These are phyloP conservation scores for Galemys pyrenaicus DNA, from an alignment of 2,113 vertebrate species.

Conservation along the genomic window DNA sequence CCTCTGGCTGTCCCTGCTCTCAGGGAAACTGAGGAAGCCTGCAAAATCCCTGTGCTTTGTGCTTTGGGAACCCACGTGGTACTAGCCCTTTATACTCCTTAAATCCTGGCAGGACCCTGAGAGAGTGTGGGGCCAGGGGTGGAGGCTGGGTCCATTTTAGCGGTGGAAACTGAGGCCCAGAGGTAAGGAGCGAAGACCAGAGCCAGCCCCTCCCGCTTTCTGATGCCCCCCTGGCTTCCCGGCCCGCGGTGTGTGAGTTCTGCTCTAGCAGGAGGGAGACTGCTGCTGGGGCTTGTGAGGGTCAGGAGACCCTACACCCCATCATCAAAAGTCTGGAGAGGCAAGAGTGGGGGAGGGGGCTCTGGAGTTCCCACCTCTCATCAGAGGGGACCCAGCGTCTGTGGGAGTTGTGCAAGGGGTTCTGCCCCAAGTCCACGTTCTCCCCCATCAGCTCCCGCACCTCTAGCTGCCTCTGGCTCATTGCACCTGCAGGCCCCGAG, in stretches of 20 bases:
- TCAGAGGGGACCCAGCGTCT: not conserved
- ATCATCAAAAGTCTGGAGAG: not conserved
- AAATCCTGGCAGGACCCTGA: not conserved
- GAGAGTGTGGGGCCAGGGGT: not conserved
- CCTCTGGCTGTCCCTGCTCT: not conserved
- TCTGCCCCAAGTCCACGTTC: not conserved
- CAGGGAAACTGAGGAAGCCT: not conserved
- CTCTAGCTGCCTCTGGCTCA: not conserved
- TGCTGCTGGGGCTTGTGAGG: not conserved
- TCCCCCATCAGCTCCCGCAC: rapidly evolving
- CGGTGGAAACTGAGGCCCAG: not conserved
- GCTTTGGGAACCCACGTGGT: not conserved
- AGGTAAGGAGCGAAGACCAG: not conserved
- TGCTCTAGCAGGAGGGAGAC: rapidly evolving
- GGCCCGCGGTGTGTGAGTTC: rapidly evolving
- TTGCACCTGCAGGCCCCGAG: not conserved
- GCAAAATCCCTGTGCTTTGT: not conserved
- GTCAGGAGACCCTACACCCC: not conserved
- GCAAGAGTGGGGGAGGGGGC: not conserved
- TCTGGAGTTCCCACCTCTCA: not conserved
- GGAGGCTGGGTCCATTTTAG: not conserved
- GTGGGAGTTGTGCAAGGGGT: not conserved
- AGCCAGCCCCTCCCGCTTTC: not conserved
- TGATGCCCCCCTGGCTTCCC: not conserved
- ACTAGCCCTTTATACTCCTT: not conserved